Percentiles rank a stretch among this genome's conserved stretches.
Evolutionary conservation across 2,113 vertebrate species (phyloP).

Genomic region (Platycercus adscitus): DNA sequence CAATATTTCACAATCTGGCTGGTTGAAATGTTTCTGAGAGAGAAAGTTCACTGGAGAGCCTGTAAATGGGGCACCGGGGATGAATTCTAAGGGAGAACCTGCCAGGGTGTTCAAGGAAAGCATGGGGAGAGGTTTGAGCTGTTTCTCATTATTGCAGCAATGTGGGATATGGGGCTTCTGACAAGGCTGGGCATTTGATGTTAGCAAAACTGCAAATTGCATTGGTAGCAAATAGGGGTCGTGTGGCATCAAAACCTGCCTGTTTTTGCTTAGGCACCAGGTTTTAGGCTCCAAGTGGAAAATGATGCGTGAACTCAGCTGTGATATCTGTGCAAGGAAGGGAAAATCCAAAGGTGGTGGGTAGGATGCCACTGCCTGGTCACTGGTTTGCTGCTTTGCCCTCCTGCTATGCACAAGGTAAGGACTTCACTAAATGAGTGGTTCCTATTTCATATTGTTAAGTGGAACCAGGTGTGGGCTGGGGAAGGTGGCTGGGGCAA

Average conservation of each 20-base stretch:
- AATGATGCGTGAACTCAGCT: neutral
- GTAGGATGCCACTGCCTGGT: neutral
- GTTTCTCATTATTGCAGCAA: neutral
- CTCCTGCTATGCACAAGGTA: neutral
- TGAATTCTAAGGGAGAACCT: accelerated
- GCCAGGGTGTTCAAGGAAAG: neutral
- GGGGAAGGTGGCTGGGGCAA: neutral
- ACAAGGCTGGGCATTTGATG: accelerated
- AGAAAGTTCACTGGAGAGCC: neutral
- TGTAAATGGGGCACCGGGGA: accelerated
- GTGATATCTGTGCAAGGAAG: accelerated
- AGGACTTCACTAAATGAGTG: neutral
- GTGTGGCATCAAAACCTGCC: too few relatives aligned
- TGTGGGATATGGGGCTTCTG: neutral
- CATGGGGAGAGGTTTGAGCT: neutral
- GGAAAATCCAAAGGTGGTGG: too few relatives aligned
- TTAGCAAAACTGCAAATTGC: neutral
- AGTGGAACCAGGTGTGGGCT: neutral
- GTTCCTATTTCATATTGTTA: neutral
- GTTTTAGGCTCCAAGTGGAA: neutral
- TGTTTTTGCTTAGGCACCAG: neutral
- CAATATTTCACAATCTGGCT: neutral
- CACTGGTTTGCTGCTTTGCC: neutral
- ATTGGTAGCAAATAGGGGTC: neutral
- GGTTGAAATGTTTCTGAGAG: neutral